Base-by-base conservation (phyloP, 53 echinoderm and acorn worm genomes). In the Antedon mediterranea region DNA sequence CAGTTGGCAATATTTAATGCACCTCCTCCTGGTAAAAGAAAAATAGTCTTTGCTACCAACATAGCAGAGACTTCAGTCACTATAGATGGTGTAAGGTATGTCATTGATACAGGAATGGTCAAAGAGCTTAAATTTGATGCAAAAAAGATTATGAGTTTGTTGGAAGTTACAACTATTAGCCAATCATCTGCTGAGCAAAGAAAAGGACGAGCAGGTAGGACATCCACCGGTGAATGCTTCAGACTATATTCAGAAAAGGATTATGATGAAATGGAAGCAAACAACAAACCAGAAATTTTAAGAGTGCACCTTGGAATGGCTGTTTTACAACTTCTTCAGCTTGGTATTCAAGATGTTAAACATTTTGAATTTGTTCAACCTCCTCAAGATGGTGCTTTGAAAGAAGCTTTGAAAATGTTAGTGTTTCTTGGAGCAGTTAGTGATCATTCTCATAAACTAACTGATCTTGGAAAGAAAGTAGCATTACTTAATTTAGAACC, bases 301-400 rank as follows among this genome's bases (percentile, higher is more conserved):
- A 74, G 86, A 70, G 86, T 86, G 0, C 86, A 86, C 74, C 78
- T 86, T 0, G 86, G 86, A 30, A 86, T 86, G 86, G 86, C 86
- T 9, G 82, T 82, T 20, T 75, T 86, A 11, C 86, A 86, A 34
- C 86, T 86, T n/a, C 42, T 86, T 15, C 78, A 82, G 75, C 74
- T 86, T 34, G 86, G 86, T 26, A 75, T 86, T 18, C 78, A 86
- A 33, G 76, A 86, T 71, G 86, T 86, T 41, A 79, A 34, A 28
- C 78, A 74, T 30, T 86, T 86, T 71, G 86, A 86, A 43, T 86
- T 86, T 82, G 82, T 86, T 11, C 70, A 86, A 30, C 71, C 82
- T 30, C 86, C 86, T 18, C 82, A 86, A 30, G 71, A 43, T 18
- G 82, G 78, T 32, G 86, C 86, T 30, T 82, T 74, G 8, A 29